Base-by-base conservation (phyloP, 2,888 invertebrate species). In the Eilema caniola region DNA sequence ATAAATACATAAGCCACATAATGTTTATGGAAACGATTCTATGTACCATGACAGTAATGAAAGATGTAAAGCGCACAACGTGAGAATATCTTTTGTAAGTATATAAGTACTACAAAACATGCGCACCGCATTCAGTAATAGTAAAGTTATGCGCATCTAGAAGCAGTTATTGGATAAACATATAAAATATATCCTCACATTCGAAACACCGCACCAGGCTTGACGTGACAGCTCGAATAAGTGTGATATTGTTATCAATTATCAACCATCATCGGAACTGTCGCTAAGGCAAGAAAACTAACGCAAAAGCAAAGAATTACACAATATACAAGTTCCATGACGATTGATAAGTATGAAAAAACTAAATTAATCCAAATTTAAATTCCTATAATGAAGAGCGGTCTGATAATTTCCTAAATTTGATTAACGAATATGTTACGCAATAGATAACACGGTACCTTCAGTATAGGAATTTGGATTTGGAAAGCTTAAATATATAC, bases 1-100 rank as follows among this genome's bases (percentile, higher is more conserved):
- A 82, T 77, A 76, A 69, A 81, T 78, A 80, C 66, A 83, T 83
- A 82, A 78, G 73, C 79, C 78, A 80, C 71, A 81, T 80, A 84
- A 81, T 80, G 72, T 75, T 64, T 72, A 81, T 79, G 77, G 63
- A 75, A 76, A 75, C 71, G 73, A 71, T 67, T 69, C 73, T 73
- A 83, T 81, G 77, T 79, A 75, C 72, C 70, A 85, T 84, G 83
- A 78, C 69, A 83, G 80, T 81, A 83, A 82, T 84, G 85, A 80
- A 79, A 75, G 78, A 78, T 74, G 81, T 83, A 69, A 85, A 84
- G 83, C 84, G 72, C 66, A 70, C 77, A 76, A 70, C 63, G 81
- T 81, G 84, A 86, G 84, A 85, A 85, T 80, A 78, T 85, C 77
- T 82, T 66, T 67, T 53, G 23, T 61, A 66, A 59, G 8, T 66